A percentile compares a stretch with the other conserved stretches of the same genome.
phyloP scores from a whole-genome alignment of 2,113 vertebrate genomes.

The Neogale vison region DNA sequence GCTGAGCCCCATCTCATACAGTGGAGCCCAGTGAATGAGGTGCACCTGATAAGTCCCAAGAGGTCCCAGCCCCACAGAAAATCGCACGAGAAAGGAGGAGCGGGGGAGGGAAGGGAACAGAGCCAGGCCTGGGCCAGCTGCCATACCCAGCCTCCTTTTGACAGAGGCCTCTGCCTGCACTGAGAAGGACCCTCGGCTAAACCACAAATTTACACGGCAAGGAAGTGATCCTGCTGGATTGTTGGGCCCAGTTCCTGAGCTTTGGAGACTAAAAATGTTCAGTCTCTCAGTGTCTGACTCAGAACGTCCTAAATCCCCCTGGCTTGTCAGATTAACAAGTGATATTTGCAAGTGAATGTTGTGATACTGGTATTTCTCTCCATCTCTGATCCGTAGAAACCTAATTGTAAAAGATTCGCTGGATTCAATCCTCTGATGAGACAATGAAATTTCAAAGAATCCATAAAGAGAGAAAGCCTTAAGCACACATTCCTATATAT shows the following conservation, averaged over 20 bases:
- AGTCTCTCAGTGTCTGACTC: slow-evolving; percentile 16
- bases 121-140: slow-evolving; percentile 66
- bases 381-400: slow-evolving; percentile 1
- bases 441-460: slow-evolving; percentile 48
- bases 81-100: not conserved
- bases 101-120: not conserved
- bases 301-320: slow-evolving; percentile 40
- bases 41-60: slow-evolving; percentile 66
- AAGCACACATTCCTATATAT: not conserved
- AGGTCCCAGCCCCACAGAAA: slow-evolving; percentile 45
- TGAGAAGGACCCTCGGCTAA: slow-evolving; percentile 4
- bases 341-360: slow-evolving; percentile 55
- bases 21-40: slow-evolving; percentile 69
- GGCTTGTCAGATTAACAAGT: slow-evolving; percentile 62
- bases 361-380: slow-evolving; percentile 5
- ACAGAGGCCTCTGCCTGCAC: slow-evolving; percentile 17
- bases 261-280: slow-evolving; percentile 20
- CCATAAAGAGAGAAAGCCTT: slow-evolving; percentile 9
- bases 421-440: slow-evolving; percentile 41
- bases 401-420: slow-evolving; percentile 38
- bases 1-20: slow-evolving; percentile 76
- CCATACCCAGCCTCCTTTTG: slow-evolving; percentile 38
- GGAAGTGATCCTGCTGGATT: not conserved
- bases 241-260: slow-evolving; percentile 5
- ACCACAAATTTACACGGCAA: slow-evolving; percentile 21